phyloP scores from a whole-genome alignment of 2,113 vertebrate genomes.

The Cynopterus brachyotis region DNA sequence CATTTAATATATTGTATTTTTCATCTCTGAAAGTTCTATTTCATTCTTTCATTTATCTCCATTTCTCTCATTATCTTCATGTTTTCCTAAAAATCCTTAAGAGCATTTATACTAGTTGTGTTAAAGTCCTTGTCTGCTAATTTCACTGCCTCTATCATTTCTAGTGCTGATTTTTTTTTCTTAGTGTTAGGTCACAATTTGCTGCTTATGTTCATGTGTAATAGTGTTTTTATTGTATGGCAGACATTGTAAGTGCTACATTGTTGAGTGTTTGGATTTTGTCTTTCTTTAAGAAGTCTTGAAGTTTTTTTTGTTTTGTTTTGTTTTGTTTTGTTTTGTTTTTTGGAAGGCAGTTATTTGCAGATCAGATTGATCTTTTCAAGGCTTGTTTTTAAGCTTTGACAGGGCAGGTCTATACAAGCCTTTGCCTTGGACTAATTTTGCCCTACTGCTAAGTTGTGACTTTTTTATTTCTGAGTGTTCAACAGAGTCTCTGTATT shows the following conservation, averaged over 20 bases:
- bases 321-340: background rate
- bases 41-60: background rate
- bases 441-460: background rate
- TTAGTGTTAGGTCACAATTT: background rate
- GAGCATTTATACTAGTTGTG: background rate
- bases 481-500: background rate
- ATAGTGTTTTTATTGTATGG: background rate
- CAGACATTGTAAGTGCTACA: background rate
- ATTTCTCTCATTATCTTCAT: background rate
- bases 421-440: background rate
- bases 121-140: background rate
- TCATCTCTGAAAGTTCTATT: background rate
- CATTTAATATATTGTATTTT: background rate
- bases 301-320: background rate
- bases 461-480: background rate
- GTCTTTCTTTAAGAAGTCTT: background rate
- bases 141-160: background rate
- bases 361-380: background rate
- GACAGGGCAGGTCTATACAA: background rate
- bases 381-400: background rate
- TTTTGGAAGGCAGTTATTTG: background rate
- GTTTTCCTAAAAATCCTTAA: constrained; percentile 14
- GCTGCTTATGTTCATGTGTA: background rate
- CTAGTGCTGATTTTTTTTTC: background rate
- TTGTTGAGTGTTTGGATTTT: background rate